Evolutionary conservation across 2,113 vertebrate species (phyloP).

Genomic region (Crotalus tigris): DNA sequence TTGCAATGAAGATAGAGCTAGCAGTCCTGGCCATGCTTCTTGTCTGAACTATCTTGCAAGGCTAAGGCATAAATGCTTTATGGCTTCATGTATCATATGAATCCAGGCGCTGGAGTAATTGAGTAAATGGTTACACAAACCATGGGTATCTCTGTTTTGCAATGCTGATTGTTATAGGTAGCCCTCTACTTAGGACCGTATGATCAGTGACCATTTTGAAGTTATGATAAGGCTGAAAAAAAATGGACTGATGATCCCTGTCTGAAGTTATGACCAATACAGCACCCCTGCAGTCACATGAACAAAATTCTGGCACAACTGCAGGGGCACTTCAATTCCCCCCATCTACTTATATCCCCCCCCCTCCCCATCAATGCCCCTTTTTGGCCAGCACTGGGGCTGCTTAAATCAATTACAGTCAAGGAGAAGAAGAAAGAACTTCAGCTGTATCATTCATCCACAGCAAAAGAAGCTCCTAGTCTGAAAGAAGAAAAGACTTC

Average conservation of each 20-base stretch:
- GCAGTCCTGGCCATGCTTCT: background rate
- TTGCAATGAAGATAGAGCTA: background rate
- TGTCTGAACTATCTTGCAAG: background rate
- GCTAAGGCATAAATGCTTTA: background rate
- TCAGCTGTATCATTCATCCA: background rate
- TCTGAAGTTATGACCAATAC: background rate
- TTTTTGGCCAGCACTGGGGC: background rate
- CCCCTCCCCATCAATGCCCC: background rate
- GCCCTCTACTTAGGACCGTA: background rate
- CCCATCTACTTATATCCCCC: background rate
- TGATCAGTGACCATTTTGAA: background rate
- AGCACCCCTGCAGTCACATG: background rate
- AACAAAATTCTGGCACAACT: background rate
- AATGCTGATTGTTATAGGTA: background rate
- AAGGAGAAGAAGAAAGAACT: background rate
- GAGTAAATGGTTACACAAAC: background rate
- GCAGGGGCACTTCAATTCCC: background rate
- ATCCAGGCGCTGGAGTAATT: background rate
- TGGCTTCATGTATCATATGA: background rate
- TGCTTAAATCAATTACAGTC: background rate
- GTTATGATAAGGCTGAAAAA: background rate
- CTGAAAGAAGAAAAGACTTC: background rate
- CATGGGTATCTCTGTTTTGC: background rate
- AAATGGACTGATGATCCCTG: background rate
- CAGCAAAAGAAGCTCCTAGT: background rate